Percentiles rank a stretch among this genome's conserved stretches.
phyloP scores from a whole-genome alignment of 2,888 invertebrate genomes.

The Cosmia pyralina region DNA sequence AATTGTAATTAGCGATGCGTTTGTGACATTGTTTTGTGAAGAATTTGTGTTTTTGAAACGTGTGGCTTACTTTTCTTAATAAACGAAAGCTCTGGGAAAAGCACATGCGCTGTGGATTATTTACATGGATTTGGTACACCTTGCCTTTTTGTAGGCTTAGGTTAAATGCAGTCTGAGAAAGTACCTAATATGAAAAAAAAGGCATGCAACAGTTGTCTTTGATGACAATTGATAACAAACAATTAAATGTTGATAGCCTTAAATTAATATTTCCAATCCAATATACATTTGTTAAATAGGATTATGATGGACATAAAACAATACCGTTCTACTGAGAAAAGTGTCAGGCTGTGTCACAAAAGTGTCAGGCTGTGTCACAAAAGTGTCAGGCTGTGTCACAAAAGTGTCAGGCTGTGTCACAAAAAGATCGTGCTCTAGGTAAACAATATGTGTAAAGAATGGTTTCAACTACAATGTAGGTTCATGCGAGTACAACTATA shows the following conservation, averaged over 20 bases:
- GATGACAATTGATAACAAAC: background rate
- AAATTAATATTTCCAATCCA: too few relatives aligned
- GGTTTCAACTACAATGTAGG: constrained; percentile 25
- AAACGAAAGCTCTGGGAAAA: constrained; percentile 43
- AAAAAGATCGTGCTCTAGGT: background rate
- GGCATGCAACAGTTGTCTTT: background rate
- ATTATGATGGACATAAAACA: too few relatives aligned
- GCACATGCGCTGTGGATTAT: background rate
- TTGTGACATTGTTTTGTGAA: constrained; percentile 57
- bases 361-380: too few relatives aligned
- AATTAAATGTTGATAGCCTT: background rate
- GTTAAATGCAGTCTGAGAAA: background rate
- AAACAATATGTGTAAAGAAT: constrained; percentile 3
- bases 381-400: background rate
- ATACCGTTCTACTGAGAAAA: too few relatives aligned
- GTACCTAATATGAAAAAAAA: background rate
- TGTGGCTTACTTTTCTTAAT: constrained; percentile 39
- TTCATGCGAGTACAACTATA: constrained; percentile 8
- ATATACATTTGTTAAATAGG: too few relatives aligned
- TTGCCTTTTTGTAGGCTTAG: background rate
- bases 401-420: background rate
- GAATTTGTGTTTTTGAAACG: constrained; percentile 47
- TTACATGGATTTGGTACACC: background rate
- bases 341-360: background rate
- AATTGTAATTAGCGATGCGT: constrained; percentile 55